These are phyloP conservation scores for Champsocephalus gunnari DNA, from an alignment of 2,797 vertebrate species.

Conservation along the genomic window DNA sequence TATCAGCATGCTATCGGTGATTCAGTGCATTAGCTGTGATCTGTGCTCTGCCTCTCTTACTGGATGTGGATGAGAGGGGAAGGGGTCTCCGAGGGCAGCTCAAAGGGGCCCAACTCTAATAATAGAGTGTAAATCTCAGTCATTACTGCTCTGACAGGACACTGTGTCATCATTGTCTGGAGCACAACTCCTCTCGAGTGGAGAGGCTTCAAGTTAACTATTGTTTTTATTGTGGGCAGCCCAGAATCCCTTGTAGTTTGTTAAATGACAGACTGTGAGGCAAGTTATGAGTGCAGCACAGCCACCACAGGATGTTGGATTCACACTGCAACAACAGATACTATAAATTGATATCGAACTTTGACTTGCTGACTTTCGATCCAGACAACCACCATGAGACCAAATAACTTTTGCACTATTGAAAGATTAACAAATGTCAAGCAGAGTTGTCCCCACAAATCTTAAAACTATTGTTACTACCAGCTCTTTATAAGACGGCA, in stretches of 20 bases:
- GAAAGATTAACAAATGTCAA: conserved; percentile 45
- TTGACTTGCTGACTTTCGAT: conserved; percentile 43
- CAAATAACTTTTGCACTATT: conserved; percentile 31
- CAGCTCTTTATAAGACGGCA: conserved; percentile 8
- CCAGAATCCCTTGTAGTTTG: conserved; percentile 59
- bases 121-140: conserved; percentile 83
- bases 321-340: conserved; percentile 38
- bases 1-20: conserved; percentile 65
- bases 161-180: conserved; percentile 81
- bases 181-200: conserved; percentile 66
- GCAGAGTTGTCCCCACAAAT: conserved; percentile 33
- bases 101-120: conserved; percentile 80
- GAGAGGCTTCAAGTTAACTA: conserved; percentile 73
- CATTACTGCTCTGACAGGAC: conserved; percentile 81
- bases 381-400: conserved; percentile 37
- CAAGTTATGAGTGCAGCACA: conserved; percentile 37
- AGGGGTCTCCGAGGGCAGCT: conserved; percentile 74
- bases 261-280: conserved; percentile 62
- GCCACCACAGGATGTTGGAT: conserved; percentile 44
- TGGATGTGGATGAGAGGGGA: conserved; percentile 61
- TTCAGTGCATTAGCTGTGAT: conserved; percentile 69
- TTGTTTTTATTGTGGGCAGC: conserved; percentile 68
- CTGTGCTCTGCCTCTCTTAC: conserved; percentile 48
- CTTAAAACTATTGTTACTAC: conserved; percentile 18
- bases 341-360: conserved; percentile 45